phyloP scores from a whole-genome alignment of 2,888 invertebrate species.

The Dynastes hyllus region DNA sequence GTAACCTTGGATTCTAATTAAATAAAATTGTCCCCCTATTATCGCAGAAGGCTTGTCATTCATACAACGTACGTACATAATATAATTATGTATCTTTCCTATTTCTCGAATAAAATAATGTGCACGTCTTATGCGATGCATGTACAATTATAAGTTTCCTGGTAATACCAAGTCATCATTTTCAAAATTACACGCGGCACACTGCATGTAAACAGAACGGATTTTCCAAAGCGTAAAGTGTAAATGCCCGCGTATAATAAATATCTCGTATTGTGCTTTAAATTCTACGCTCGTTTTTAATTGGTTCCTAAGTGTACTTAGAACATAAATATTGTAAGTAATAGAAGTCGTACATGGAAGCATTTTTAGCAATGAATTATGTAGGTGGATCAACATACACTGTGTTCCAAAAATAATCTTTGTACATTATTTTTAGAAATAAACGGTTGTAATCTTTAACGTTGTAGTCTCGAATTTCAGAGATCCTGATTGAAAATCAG shows the following conservation, averaged over 20 bases:
- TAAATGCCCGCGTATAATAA: not conserved
- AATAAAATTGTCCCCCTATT: not conserved
- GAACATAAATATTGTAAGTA: too few relatives aligned
- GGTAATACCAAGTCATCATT: not conserved
- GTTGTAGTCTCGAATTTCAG: too few relatives aligned
- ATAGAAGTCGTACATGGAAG: too few relatives aligned
- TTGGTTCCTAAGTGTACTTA: too few relatives aligned
- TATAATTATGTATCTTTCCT: not conserved
- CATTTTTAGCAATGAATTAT: too few relatives aligned
- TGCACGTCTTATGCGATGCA: too few relatives aligned
- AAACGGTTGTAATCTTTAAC: too few relatives aligned
- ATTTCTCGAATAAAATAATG: not conserved
- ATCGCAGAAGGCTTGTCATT: not conserved
- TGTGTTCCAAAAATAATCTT: too few relatives aligned
- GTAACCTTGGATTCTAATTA: constrained; percentile 5
- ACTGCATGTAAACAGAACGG: not conserved
- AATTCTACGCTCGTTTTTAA: not conserved
- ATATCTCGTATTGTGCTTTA: not conserved
- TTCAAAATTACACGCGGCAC: not conserved
- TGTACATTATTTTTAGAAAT: too few relatives aligned
- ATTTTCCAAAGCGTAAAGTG: not conserved
- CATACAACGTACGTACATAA: not conserved
- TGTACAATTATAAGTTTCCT: too few relatives aligned
- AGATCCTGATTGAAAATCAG: too few relatives aligned
- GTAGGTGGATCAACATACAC: too few relatives aligned